Base-by-base conservation (phyloP, 2,888 invertebrate species). In the Noctua janthina region DNA sequence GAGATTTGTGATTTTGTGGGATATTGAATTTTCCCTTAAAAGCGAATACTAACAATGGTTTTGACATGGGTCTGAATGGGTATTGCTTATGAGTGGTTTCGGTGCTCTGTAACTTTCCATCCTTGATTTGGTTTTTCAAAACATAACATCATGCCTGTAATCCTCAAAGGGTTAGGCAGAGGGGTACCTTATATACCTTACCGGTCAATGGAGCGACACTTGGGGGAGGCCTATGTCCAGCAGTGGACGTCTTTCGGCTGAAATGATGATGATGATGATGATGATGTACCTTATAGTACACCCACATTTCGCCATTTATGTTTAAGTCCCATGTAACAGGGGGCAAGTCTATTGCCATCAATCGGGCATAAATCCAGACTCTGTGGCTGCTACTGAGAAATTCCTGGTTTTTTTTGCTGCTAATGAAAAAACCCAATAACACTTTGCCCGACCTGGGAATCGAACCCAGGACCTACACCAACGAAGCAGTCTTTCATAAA, bases 21-120 rank as follows among this genome's bases (percentile, higher is more conserved):
- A 91, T 94, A 94, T 94, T 93, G 93, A 93, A 93, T 94, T 94
- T 93, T 91, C 91, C 90, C 90, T 87, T 91, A 91, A 92, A 92
- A 92, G 91, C 87, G 89, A 89, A 85, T 35, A 35, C 91, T 90
- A 92, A 95, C 93, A 95, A 95, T 93, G 93, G 91, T 87, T 90
- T 90, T 94, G 94, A 94, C 92, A 89, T 92, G 92, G 92, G 92
- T 93, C 90, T 82, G 85, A 88, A 89, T 86, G 88, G 90, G 87
- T 86, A 87, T 79, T 81, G 85, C 86, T 71, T 82, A 86, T 76
- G 84, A 89, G 87, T 88, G 89, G 83, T 87, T 90, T 87, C 71
- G 78, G 20, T 56, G 79, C 66, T 43, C 81, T 84, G 80, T 78
- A 81, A 83, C 59, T 85, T 81, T 81, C 29, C 51, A 66, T 70